These are phyloP conservation scores for Henricia sp. DNA, from an alignment of 53 echinoderm and acorn worm genomes.

Conservation along the genomic window DNA sequence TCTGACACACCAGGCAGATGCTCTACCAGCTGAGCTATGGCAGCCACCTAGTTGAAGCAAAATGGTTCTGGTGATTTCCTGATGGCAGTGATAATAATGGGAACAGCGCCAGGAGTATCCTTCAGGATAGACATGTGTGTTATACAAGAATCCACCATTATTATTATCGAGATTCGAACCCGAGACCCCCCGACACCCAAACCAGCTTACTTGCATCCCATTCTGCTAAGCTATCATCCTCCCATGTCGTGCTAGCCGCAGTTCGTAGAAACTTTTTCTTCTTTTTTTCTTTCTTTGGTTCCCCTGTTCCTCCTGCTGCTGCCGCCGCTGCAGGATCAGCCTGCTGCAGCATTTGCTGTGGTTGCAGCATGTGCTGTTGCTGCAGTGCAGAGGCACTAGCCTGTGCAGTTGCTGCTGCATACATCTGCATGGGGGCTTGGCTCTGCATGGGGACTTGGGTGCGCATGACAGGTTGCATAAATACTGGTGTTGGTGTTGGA, in stretches of 20 bases:
- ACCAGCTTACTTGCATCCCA: conserved; percentile 93
- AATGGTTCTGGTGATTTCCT: not conserved
- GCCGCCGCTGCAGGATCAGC: too few species aligned
- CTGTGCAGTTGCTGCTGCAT: not conserved
- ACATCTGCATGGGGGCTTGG: conserved; percentile 30
- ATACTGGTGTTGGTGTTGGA: conserved; percentile 23
- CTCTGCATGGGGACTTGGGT: not conserved
- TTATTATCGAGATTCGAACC: not conserved
- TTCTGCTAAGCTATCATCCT: conserved; percentile 88
- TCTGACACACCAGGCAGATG: too few species aligned
- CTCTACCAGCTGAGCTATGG: too few species aligned
- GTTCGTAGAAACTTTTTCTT: conserved; percentile 87
- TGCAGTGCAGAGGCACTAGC: too few species aligned
- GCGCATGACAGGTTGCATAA: conserved; percentile 12
- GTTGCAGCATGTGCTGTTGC: conserved; percentile 1
- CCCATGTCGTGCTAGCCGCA: conserved; percentile 88
- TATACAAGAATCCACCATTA: too few species aligned
- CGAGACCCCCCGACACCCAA: not conserved
- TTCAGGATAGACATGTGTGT: too few species aligned
- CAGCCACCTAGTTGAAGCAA: too few species aligned
- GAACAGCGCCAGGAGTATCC: too few species aligned
- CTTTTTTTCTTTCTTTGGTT: conserved; percentile 80
- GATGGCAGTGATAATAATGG: too few species aligned
- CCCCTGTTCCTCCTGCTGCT: too few species aligned
- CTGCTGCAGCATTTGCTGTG: conserved; percentile 43